Percentiles rank a stretch among this genome's conserved stretches.
Conservation (phyloP, 2,888 invertebrate species). For the Acrocyrtus sp. region DNA sequence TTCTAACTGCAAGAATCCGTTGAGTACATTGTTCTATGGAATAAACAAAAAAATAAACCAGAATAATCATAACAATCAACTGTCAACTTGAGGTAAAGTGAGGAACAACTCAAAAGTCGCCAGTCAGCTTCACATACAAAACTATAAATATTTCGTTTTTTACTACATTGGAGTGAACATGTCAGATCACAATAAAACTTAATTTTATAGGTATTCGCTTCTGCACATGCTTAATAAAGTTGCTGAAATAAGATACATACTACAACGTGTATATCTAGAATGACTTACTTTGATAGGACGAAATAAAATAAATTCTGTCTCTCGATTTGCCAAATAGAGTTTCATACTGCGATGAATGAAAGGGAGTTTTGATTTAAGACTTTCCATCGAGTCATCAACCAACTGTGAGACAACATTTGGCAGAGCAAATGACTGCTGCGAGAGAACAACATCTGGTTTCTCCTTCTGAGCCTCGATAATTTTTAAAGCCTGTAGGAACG, state of each 20-base stretch:
- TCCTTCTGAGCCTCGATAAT: slow-evolving; percentile 81
- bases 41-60: slow-evolving; percentile 46
- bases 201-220: neutral
- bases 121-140: neutral
- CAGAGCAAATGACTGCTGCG: slow-evolving; percentile 62
- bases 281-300: slow-evolving; percentile 84
- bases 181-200: neutral
- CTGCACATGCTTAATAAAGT: neutral
- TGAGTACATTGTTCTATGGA: slow-evolving; percentile 85
- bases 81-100: slow-evolving; percentile 33
- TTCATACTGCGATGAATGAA: slow-evolving; percentile 89
- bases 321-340: slow-evolving; percentile 93
- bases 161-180: slow-evolving; percentile 3
- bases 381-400: slow-evolving; percentile 62
- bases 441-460: slow-evolving; percentile 65
- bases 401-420: slow-evolving; percentile 61
- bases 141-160: no score
- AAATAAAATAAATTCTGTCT: slow-evolving; percentile 97
- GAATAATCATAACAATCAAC: slow-evolving; percentile 30
- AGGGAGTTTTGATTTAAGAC: slow-evolving; percentile 80
- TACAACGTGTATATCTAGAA: no score
- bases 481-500: slow-evolving; percentile 64
- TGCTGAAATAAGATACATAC: slow-evolving; percentile 24
- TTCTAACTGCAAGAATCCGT: slow-evolving; percentile 85
- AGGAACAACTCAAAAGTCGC: no score